Percentiles rank a stretch among this genome's conserved stretches.
phyloP scores from a whole-genome alignment of 2,113 vertebrate species.

The Zeus faber region DNA sequence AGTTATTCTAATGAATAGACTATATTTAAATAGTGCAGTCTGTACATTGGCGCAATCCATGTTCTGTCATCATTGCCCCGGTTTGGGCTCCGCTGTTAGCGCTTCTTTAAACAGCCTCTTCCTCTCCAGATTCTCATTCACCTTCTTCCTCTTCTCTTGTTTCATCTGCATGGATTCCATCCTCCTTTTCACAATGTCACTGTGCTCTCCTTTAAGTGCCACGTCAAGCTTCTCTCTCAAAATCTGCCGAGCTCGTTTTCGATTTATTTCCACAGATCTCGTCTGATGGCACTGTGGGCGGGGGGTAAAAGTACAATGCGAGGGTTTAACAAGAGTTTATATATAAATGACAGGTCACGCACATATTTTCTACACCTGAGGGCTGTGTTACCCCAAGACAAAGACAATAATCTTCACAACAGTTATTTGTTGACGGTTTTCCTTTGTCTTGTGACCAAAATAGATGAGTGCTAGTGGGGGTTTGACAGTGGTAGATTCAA shows the following conservation, averaged over 20 bases:
- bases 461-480: no score
- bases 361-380: no score
- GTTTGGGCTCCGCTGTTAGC: conserved; percentile 47
- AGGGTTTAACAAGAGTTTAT: not conserved
- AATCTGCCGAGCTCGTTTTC: conserved; percentile 86
- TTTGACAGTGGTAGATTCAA: no score
- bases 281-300: conserved; percentile 98
- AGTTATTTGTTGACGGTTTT: no score
- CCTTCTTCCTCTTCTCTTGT: conserved; percentile 81
- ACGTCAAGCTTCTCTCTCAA: conserved; percentile 88
- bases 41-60: no score
- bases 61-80: conserved; percentile 16
- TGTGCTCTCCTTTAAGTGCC: conserved; percentile 82
- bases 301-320: conserved; percentile 12
- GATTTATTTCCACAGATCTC: conserved; percentile 86
- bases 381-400: no score
- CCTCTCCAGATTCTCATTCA: conserved; percentile 83
- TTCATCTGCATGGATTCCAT: conserved; percentile 79
- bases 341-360: no score
- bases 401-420: no score
- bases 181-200: conserved; percentile 77
- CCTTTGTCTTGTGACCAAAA: no score
- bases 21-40: no score
- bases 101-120: conserved; percentile 83
- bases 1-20: no score